Conservation (phyloP, 2,888 invertebrate genomes). For the Caenorhabditis uteleia region DNA sequence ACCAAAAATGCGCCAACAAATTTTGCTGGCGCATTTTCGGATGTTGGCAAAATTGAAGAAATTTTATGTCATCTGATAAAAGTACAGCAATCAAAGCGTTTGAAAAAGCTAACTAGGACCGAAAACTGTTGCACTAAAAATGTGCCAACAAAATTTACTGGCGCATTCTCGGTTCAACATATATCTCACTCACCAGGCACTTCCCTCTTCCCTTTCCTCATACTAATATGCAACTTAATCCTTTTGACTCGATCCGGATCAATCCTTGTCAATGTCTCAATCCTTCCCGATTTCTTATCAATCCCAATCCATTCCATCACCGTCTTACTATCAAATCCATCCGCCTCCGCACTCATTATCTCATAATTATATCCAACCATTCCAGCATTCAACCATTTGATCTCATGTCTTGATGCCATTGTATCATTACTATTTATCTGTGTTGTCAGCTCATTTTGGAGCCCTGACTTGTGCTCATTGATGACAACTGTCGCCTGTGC, state of each 20-base stretch:
- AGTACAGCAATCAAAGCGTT: too few relatives aligned
- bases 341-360: slow-evolving; percentile 37
- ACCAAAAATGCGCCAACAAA: too few relatives aligned
- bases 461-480: slow-evolving; percentile 43
- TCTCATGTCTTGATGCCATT: slow-evolving; percentile 14
- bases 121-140: too few relatives aligned
- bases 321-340: slow-evolving; percentile 33
- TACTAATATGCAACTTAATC: slow-evolving; percentile 43
- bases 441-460: slow-evolving; percentile 45
- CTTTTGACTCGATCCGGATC: slow-evolving; percentile 38
- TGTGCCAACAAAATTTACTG: neutral
- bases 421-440: slow-evolving; percentile 43
- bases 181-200: slow-evolving; percentile 28
- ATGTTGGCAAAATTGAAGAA: too few relatives aligned
- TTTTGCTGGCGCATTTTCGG: too few relatives aligned
- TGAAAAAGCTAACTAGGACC: too few relatives aligned
- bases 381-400: slow-evolving; percentile 48
- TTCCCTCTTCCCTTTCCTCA: slow-evolving; percentile 50
- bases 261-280: slow-evolving; percentile 30
- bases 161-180: neutral
- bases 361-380: slow-evolving; percentile 50
- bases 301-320: slow-evolving; percentile 43
- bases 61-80: too few relatives aligned
- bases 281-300: slow-evolving; percentile 39
- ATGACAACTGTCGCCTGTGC: slow-evolving; percentile 22